These are phyloP conservation scores for Pristis pectinata DNA, from an alignment of 2,797 vertebrate genomes.

Conservation along the genomic window DNA sequence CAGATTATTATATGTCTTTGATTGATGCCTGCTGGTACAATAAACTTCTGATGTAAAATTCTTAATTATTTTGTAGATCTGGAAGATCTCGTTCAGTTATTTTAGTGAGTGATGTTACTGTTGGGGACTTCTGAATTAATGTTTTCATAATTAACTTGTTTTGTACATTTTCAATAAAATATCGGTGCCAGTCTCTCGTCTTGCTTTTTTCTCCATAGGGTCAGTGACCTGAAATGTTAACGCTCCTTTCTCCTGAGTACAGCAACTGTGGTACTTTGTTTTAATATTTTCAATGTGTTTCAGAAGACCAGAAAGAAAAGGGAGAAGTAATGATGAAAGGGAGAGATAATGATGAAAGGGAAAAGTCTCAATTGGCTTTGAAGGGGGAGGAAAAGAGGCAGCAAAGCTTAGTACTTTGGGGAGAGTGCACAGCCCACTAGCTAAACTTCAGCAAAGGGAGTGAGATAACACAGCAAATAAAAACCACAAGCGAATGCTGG, in stretches of 20 bases:
- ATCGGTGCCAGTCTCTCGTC: not conserved
- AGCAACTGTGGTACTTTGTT: too few relatives aligned
- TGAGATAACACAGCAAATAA: too few relatives aligned
- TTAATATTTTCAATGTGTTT: too few relatives aligned
- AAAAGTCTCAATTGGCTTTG: not conserved
- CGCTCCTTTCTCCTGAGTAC: too few relatives aligned
- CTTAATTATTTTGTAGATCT: not conserved
- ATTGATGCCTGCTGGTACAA: not conserved
- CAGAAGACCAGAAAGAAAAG: not conserved
- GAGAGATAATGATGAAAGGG: not conserved
- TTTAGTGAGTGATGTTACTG: not conserved
- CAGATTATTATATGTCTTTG: not conserved
- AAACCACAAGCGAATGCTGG: too few relatives aligned
- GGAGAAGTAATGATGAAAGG: not conserved
- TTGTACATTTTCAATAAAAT: constrained; percentile 35
- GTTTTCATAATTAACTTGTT: constrained; percentile 10
- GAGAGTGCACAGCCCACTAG: not conserved
- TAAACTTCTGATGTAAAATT: constrained; percentile 2
- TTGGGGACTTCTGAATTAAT: not conserved
- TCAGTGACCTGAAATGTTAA: too few relatives aligned
- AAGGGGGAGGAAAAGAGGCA: not conserved
- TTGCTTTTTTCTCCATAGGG: too few relatives aligned
- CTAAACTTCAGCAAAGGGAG: too few relatives aligned
- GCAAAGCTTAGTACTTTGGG: not conserved
- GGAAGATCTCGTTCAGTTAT: not conserved